These are phyloP conservation scores for Polyommatus icarus DNA, from an alignment of 2,888 invertebrate genomes.

Conservation along the genomic window DNA sequence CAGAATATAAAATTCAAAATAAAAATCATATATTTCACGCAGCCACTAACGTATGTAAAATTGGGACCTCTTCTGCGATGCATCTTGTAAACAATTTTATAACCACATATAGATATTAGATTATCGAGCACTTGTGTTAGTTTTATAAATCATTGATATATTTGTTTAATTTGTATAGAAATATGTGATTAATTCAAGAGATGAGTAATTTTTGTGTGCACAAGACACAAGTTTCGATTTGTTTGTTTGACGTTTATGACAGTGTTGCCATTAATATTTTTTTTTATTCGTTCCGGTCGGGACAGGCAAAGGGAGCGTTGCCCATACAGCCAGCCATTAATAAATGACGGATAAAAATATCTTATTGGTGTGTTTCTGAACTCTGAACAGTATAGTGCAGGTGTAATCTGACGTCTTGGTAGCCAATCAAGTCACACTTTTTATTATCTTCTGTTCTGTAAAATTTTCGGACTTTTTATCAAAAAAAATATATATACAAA, in stretches of 20 bases:
- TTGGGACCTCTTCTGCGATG: constrained; percentile 84
- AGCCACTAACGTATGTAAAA: constrained; percentile 91
- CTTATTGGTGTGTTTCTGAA: too few relatives aligned
- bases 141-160: neutral
- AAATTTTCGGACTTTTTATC: too few relatives aligned
- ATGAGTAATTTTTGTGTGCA: constrained; percentile 17
- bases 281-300: too few relatives aligned
- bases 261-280: neutral
- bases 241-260: constrained; percentile 9
- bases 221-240: constrained; percentile 9
- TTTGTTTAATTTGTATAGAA: neutral
- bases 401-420: too few relatives aligned
- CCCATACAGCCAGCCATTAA: too few relatives aligned
- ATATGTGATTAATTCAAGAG: neutral
- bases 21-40: constrained; percentile 94
- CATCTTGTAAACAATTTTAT: constrained; percentile 60
- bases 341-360: too few relatives aligned
- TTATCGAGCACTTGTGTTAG: constrained; percentile 4
- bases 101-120: neutral
- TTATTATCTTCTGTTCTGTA: too few relatives aligned
- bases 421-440: too few relatives aligned
- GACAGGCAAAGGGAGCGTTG: too few relatives aligned
- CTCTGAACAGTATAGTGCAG: too few relatives aligned
- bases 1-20: constrained; percentile 93
- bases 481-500: too few relatives aligned